Percentiles rank a stretch among this genome's conserved stretches.
phyloP scores from a whole-genome alignment of 2,797 vertebrate genomes.

The Anniella stebbinsi region DNA sequence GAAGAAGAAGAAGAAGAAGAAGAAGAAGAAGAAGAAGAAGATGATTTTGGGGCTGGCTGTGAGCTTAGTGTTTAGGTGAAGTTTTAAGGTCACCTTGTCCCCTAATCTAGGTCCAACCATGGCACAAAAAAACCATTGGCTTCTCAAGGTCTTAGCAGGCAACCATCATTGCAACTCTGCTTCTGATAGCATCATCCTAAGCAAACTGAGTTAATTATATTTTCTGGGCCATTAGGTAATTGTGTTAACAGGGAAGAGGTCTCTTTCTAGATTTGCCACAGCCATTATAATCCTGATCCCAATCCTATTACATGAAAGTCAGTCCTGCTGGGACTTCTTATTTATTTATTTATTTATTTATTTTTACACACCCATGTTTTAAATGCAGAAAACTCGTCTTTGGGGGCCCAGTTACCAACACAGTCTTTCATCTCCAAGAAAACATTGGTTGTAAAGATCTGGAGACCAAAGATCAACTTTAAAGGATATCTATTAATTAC shows the following conservation, averaged over 20 bases:
- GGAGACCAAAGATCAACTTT: neutral
- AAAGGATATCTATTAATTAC: conserved; percentile 3
- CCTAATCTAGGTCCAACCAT: no score
- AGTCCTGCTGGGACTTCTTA: neutral
- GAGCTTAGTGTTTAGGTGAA: no score
- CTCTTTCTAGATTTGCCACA: neutral
- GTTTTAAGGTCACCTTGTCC: no score
- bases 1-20: no score
- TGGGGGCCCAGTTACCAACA: no score
- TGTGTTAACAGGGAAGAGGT: conserved; percentile 13
- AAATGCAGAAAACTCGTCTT: neutral
- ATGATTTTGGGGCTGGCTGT: no score
- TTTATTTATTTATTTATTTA: neutral
- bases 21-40: no score
- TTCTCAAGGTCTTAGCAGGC: neutral
- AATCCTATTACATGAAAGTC: neutral
- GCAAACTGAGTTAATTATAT: conserved; percentile 13
- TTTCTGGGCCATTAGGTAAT: conserved; percentile 31
- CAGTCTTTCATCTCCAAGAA: neutral
- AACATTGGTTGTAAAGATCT: neutral
- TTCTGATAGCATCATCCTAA: neutral
- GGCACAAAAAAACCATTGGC: no score
- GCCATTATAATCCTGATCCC: neutral
- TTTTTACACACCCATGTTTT: neutral
- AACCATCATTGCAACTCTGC: neutral